Evolutionary conservation across 2,888 invertebrate genomes (phyloP).

Genomic region (Mantis religiosa): DNA sequence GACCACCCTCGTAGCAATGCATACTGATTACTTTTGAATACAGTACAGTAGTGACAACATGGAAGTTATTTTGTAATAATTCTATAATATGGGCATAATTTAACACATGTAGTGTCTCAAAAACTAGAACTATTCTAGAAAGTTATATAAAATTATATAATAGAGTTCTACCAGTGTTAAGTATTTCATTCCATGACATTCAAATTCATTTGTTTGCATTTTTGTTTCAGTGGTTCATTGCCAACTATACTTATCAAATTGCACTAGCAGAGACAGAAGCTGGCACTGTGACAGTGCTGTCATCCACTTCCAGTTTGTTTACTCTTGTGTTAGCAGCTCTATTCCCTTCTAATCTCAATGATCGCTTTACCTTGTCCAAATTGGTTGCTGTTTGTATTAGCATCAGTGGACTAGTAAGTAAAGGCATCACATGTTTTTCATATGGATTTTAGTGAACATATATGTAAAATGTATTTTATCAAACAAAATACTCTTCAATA

Average conservation of each 20-base stretch:
- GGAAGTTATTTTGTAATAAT: too few relatives aligned
- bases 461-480: too few relatives aligned
- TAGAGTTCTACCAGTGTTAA: too few relatives aligned
- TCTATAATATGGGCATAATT: too few relatives aligned
- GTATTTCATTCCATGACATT: neutral
- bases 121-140: too few relatives aligned
- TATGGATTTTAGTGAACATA: neutral
- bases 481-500: too few relatives aligned
- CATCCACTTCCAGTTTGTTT: constrained; percentile 85
- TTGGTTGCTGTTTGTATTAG: constrained; percentile 74
- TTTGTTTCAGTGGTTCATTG: constrained; percentile 83
- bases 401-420: constrained; percentile 72
- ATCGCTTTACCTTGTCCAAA: constrained; percentile 84
- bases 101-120: too few relatives aligned
- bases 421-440: neutral
- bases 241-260: constrained; percentile 88
- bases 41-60: too few relatives aligned
- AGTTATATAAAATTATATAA: too few relatives aligned
- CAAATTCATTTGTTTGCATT: constrained; percentile 39
- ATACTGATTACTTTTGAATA: too few relatives aligned
- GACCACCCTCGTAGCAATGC: too few relatives aligned
- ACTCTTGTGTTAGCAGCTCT: constrained; percentile 81
- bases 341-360: constrained; percentile 76
- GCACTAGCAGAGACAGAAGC: constrained; percentile 79
- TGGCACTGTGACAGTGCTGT: constrained; percentile 82